Evolutionary conservation across 2,113 vertebrate species (phyloP).

Genomic region (Urocynchramus pylzowi): DNA sequence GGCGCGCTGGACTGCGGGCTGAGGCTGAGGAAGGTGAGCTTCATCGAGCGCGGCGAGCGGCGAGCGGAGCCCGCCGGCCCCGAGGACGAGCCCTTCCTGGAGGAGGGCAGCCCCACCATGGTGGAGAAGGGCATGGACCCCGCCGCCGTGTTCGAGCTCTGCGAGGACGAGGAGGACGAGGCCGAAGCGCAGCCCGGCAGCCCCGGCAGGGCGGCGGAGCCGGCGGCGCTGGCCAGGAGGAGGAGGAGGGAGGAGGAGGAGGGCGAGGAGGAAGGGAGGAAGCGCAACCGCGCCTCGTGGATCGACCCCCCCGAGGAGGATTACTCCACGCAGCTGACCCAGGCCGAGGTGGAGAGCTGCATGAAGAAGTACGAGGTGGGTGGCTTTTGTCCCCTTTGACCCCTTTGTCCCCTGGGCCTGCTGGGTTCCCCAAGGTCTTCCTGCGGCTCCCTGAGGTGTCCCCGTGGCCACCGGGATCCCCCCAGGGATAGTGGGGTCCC

Average conservation of each 20-base stretch:
- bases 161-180: slow-evolving; percentile 88
- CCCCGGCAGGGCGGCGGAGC: not conserved
- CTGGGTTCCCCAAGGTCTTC: not conserved
- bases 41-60: slow-evolving; percentile 84
- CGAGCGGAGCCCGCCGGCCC: slow-evolving; percentile 38
- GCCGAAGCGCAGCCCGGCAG: slow-evolving; percentile 65
- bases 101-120: slow-evolving; percentile 95
- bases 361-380: slow-evolving; percentile 93
- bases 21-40: slow-evolving; percentile 93
- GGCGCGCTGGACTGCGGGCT: slow-evolving; percentile 87
- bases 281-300: slow-evolving; percentile 83
- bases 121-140: slow-evolving; percentile 93
- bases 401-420: not conserved
- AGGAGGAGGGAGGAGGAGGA: slow-evolving; percentile 64
- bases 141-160: slow-evolving; percentile 82
- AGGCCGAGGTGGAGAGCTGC: slow-evolving; percentile 96
- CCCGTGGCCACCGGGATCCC: not conserved
- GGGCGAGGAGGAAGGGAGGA: slow-evolving; percentile 72
- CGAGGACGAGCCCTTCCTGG: slow-evolving; percentile 80
- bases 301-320: slow-evolving; percentile 89
- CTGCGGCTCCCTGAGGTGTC: not conserved
- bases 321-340: slow-evolving; percentile 80
- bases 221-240: not conserved
- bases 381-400: not conserved
- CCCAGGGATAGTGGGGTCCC: not conserved